A percentile compares a stretch with the other conserved stretches of the same genome.
Conservation (phyloP, 1,140 invertebrate genomes). For the Oncopodura yosiiana region DNA sequence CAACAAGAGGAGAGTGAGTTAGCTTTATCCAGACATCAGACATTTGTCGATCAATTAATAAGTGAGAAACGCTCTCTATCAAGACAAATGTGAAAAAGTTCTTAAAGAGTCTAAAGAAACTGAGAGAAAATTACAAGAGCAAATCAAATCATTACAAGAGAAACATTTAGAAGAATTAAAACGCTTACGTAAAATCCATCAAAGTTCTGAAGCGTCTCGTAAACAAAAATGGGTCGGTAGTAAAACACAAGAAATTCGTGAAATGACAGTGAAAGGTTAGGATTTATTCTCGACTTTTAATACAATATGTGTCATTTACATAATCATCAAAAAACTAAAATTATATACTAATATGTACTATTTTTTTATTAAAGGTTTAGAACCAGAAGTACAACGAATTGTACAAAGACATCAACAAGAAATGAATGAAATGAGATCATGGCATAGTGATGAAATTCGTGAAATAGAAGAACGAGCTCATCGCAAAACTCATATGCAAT, state of each 20-base stretch:
- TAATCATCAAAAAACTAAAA: background rate
- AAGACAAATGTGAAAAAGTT: constrained; percentile 54
- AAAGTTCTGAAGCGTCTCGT: constrained; percentile 55
- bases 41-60: constrained; percentile 58
- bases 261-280: constrained; percentile 54
- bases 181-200: constrained; percentile 51
- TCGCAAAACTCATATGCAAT: constrained; percentile 46
- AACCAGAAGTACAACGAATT: constrained; percentile 58
- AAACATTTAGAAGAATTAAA: constrained; percentile 54
- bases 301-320: background rate
- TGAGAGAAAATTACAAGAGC: constrained; percentile 46
- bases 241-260: constrained; percentile 61
- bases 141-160: constrained; percentile 50
- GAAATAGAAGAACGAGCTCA: constrained; percentile 48
- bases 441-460: constrained; percentile 47
- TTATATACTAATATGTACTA: background rate
- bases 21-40: constrained; percentile 53
- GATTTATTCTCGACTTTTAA: constrained; percentile 13
- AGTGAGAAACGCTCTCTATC: constrained; percentile 55
- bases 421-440: constrained; percentile 47
- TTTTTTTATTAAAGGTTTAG: constrained; percentile 48
- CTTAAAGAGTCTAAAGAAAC: constrained; percentile 45
- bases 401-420: constrained; percentile 51
- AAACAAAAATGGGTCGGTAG: constrained; percentile 58
- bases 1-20: constrained; percentile 56